Base-by-base conservation (phyloP, 2,888 invertebrate species). In the Elysia crispata region DNA sequence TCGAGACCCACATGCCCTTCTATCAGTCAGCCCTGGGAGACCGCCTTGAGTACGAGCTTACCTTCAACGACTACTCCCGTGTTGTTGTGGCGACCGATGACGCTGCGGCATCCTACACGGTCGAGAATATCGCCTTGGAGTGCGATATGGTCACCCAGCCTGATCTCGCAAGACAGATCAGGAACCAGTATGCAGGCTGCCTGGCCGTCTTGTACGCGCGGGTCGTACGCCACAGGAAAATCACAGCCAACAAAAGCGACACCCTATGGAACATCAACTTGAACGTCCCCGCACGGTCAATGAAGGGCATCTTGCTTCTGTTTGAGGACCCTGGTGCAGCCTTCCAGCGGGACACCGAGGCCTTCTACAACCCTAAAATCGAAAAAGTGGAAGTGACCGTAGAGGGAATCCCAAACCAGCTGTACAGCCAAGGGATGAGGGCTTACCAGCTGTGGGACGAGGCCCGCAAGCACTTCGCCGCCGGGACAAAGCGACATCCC, bases 1-100 rank as follows among this genome's bases (percentile, higher is more conserved):
- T 74, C 1, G 74, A 74, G 31, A 30, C 1, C n/a, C 74, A 74
- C 64, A 62, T 62, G n/a, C n/a, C n/a, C n/a, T n/a, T n/a, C n/a
- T n/a, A n/a, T n/a, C n/a, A n/a, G n/a, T n/a, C n/a, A n/a, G n/a
- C n/a, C n/a, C n/a, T n/a, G n/a, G n/a, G n/a, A n/a, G n/a, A n/a
- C n/a, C n/a, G n/a, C n/a, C n/a, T n/a, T n/a, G n/a, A n/a, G n/a
- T n/a, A n/a, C n/a, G n/a, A n/a, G n/a, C n/a, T n/a, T n/a, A n/a
- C n/a, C 23, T 74, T 57, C 60, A 57, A 74, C 31, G 57, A 57
- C 57, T 57, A 74, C 31, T 31, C 6, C 13, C 11, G 60, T 1
- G 31, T 74, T 0, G 18, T 74, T n/a, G n/a, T 6, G 5, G 31
- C 57, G 0, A 11, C 57, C 6, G 70, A n/a, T 1, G 74, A 30